Conservation (phyloP, 2,888 invertebrate genomes). For the Globia sparganii region DNA sequence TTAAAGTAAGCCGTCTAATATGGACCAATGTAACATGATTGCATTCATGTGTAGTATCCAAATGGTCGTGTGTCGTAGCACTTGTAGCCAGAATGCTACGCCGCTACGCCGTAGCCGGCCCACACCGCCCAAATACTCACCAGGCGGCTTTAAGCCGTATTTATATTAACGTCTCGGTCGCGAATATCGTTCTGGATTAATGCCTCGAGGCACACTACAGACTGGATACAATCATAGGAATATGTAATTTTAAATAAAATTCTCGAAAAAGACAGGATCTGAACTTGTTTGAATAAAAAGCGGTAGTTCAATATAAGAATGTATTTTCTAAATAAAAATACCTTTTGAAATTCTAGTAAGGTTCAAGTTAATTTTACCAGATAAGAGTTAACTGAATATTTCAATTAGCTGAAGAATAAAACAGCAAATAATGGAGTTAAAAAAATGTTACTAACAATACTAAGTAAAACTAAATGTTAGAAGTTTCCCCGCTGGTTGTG, state of each 20-base stretch:
- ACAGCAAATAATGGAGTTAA: not conserved
- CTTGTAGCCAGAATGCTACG: constrained; percentile 59
- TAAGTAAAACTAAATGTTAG: not conserved
- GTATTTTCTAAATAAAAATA: not conserved
- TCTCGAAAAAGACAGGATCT: not conserved
- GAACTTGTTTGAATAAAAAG: constrained; percentile 4
- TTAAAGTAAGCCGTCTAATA: constrained; percentile 48
- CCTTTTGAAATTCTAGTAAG: not conserved
- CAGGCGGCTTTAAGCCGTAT: constrained; percentile 79
- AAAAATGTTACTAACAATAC: not conserved
- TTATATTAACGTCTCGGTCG: constrained; percentile 62
- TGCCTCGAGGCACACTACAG: constrained; percentile 17
- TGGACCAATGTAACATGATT: constrained; percentile 66
- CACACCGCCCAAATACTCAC: constrained; percentile 71
- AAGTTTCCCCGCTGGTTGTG: constrained; percentile 38
- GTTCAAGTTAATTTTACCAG: not conserved
- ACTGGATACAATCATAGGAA: constrained; percentile 27
- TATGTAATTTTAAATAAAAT: not conserved
- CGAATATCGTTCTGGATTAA: constrained; percentile 49
- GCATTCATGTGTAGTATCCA: constrained; percentile 66
- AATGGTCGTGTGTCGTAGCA: constrained; percentile 59
- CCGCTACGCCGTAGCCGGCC: constrained; percentile 60
- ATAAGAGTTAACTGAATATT: not conserved
- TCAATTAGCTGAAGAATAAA: not conserved
- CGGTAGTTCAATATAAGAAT: not conserved